phyloP scores from a whole-genome alignment of 2,797 vertebrate genomes.

The Momotus momota region DNA sequence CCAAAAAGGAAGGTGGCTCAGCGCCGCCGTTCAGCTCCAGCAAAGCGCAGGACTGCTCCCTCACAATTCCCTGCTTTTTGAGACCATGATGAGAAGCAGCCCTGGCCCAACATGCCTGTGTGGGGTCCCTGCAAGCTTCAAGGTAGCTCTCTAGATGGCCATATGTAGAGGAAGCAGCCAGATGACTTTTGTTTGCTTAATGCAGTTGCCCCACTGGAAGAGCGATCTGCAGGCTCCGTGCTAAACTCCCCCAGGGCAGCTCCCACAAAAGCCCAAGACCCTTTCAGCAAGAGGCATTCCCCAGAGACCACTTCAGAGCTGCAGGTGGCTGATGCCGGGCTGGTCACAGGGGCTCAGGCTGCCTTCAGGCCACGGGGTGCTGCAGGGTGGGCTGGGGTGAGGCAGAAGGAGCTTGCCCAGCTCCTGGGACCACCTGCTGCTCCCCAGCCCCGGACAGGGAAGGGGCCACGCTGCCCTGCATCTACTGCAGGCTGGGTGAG shows the following conservation, averaged over 20 bases:
- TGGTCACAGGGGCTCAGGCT: accelerated
- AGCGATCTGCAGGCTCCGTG: neutral
- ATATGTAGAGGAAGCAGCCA: neutral
- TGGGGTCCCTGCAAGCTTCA: neutral
- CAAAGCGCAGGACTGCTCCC: neutral
- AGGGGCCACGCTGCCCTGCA: neutral
- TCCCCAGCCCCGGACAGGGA: accelerated
- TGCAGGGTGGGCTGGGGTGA: neutral
- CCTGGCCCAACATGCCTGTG: neutral
- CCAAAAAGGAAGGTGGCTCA: neutral
- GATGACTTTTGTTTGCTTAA: constrained; percentile 21
- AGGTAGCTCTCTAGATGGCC: neutral
- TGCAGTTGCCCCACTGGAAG: constrained; percentile 34
- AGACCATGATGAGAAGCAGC: neutral
- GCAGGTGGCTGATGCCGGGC: neutral
- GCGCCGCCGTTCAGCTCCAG: neutral
- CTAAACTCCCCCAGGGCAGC: neutral
- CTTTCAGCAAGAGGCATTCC: neutral
- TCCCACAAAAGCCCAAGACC: neutral
- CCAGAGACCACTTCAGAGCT: neutral
- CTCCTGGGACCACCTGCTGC: neutral
- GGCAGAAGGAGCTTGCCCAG: neutral
- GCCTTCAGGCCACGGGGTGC: neutral
- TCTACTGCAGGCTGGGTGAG: neutral
- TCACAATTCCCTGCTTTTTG: neutral